Conservation (phyloP, 2,113 vertebrate genomes). For the Perca fluviatilis region DNA sequence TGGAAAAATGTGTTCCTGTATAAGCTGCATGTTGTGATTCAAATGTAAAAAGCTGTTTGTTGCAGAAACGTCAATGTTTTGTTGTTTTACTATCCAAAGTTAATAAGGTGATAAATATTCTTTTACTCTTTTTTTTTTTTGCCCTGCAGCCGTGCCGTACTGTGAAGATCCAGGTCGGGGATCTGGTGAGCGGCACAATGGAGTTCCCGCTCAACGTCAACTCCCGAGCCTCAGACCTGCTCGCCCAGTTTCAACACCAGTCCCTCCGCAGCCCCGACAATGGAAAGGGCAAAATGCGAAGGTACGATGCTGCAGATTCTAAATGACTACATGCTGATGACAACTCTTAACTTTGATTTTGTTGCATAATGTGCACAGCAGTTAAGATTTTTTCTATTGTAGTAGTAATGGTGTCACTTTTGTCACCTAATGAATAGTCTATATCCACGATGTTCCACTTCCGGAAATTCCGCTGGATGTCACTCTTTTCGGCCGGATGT, state of each 20-base stretch:
- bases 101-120: not conserved
- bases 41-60: no score
- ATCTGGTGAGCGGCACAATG: slow-evolving; percentile 84
- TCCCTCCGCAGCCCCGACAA: slow-evolving; percentile 78
- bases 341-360: not conserved
- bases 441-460: no score
- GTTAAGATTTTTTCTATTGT: not conserved
- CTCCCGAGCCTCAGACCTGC: slow-evolving; percentile 86
- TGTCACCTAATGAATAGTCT: not conserved
- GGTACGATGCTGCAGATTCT: slow-evolving; percentile 35
- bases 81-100: not conserved
- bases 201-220: slow-evolving; percentile 85
- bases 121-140: not conserved
- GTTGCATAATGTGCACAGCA: not conserved
- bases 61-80: not conserved
- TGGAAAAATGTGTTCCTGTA: not conserved
- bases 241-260: slow-evolving; percentile 86
- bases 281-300: slow-evolving; percentile 78
- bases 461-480: no score
- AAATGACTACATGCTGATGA: not conserved
- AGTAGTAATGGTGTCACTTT: not conserved
- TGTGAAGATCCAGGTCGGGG: slow-evolving; percentile 86
- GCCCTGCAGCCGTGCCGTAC: slow-evolving; percentile 81
- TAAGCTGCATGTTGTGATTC: not conserved
- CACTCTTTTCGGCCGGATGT: no score